Evolutionary conservation across 2,113 vertebrate genomes (phyloP).

Genomic region (Ochotona curzoniae): DNA sequence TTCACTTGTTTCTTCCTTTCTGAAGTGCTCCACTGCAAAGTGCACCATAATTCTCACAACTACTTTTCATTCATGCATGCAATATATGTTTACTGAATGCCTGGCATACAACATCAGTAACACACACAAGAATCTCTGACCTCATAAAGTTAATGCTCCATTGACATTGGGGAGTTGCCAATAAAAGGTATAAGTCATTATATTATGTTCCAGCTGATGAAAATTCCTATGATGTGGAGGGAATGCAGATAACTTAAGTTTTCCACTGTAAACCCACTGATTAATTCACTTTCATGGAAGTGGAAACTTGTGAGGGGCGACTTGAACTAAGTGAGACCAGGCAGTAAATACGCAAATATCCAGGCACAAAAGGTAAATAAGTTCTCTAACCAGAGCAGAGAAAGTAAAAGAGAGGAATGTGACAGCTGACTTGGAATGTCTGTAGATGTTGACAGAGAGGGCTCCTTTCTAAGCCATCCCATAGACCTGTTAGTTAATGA

Average conservation of each 20-base stretch:
- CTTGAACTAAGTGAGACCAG: not conserved
- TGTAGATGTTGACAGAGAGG: not conserved
- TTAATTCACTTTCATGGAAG: not conserved
- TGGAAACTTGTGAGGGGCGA: not conserved
- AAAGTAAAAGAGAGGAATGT: not conserved
- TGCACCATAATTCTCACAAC: not conserved
- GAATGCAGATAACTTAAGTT: not conserved
- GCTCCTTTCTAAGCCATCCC: not conserved
- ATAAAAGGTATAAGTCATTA: not conserved
- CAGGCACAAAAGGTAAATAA: not conserved
- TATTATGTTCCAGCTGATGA: not conserved
- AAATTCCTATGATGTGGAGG: not conserved
- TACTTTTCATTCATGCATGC: not conserved
- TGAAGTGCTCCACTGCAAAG: not conserved
- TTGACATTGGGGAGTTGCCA: not conserved
- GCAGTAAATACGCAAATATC: not conserved
- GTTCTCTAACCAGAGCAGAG: not conserved
- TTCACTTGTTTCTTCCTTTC: not conserved
- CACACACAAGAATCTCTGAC: not conserved
- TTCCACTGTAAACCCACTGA: not conserved
- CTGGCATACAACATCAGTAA: not conserved
- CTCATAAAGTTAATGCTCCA: not conserved
- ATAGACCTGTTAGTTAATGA: constrained; percentile 47
- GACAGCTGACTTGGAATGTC: not conserved
- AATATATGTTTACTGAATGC: not conserved